Base-by-base conservation (phyloP, 2,797 vertebrate species). In the Crocodylus rhombifer region DNA sequence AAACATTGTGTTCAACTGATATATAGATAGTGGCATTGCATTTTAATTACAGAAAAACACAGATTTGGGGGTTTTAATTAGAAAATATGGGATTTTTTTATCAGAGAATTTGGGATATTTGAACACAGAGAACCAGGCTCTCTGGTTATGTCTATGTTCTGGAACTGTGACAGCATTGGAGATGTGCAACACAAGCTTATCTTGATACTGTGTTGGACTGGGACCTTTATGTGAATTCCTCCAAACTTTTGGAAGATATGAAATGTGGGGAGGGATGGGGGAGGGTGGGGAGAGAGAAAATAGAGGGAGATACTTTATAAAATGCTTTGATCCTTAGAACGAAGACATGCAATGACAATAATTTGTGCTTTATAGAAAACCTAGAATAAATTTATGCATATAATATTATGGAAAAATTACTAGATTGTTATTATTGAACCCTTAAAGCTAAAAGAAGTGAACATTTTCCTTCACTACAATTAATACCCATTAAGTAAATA, bases 301-400 rank as follows among this genome's bases (percentile, higher is more conserved):
- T 36, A 81, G 9, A 86, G 11, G 79, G 15, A 82, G 93, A 55
- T 16, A 77, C 61, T 93, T 73, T n/a, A 82, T 69, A 9, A 82
- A 36, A 36, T 36, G 33, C 33, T 36, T 36, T 36, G 33, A 36
- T 36, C 33, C 33, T 36, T 36, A 6, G 33, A 36, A 36, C 33
- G 33, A 36, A 36, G 33, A 36, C 33, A 36, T 6, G 33, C 33
- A 36, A 36, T 36, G 33, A 36, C 33, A 36, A 36, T 36, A 36
- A 36, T 36, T 36, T 36, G 33, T 36, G 33, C 33, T 36, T 36
- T 36, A 36, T 36, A 36, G 42, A 63, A 67, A 83, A 73, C 14
- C 25, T 62, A 82, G 57, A 62, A 82, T 69, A 61, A 82, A 71
- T 78, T 33, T 15, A 62, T 71, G 67, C 77, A 71, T 77, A 62